Evolutionary conservation across 2,888 invertebrate genomes (phyloP).

Genomic region (Drosophila falleni): DNA sequence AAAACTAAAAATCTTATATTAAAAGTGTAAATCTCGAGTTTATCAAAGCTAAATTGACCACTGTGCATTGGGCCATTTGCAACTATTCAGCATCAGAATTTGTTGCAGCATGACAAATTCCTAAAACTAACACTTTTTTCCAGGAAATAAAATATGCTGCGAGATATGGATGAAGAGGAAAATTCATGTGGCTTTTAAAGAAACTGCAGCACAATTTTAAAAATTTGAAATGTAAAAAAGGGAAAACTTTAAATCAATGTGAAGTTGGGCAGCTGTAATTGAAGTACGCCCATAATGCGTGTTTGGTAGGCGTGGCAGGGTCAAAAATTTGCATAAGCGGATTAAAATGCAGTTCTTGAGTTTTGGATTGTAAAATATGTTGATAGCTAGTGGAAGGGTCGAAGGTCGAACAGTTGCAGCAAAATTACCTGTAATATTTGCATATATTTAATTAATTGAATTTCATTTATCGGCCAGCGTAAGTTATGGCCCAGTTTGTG

Average conservation of each 20-base stretch:
- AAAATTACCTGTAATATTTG: constrained; percentile 34
- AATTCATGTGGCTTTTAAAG: neutral
- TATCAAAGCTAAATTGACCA: neutral
- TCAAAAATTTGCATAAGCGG: constrained; percentile 14
- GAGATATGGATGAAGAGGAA: neutral
- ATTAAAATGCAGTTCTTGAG: constrained; percentile 34
- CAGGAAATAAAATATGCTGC: neutral
- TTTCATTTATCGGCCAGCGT: constrained; percentile 33
- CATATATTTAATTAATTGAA: constrained; percentile 49
- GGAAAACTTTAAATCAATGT: constrained; percentile 29
- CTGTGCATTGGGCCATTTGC: constrained; percentile 10
- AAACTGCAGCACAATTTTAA: neutral
- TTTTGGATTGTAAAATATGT: neutral
- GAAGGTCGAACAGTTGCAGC: constrained; percentile 5
- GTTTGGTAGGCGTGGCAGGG: neutral
- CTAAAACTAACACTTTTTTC: constrained; percentile 6
- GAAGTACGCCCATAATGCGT: constrained; percentile 16
- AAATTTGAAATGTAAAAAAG: neutral
- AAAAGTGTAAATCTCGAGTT: too few species aligned
- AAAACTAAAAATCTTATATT: too few species aligned
- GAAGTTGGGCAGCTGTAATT: constrained; percentile 30
- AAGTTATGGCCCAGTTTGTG: constrained; percentile 22
- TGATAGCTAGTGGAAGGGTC: constrained; percentile 3
- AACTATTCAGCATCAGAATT: constrained; percentile 15
- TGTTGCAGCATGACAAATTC: constrained; percentile 15